Base-by-base conservation (phyloP, 1,140 invertebrate species). In the Druon quercuslanigerum region DNA sequence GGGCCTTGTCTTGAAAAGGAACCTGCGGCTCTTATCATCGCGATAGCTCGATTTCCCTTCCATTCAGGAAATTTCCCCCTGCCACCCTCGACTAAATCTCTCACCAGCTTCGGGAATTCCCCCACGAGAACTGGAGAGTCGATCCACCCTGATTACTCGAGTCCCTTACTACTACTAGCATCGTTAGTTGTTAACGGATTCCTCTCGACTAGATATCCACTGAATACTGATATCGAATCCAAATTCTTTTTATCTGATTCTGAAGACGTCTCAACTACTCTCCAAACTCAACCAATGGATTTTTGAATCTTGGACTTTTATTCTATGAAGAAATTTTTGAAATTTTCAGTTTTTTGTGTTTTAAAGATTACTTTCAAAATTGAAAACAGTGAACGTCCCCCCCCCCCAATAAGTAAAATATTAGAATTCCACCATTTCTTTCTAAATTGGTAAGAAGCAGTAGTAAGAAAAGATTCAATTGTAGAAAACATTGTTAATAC, bases 1-100 rank as follows among this genome's bases (percentile, higher is more conserved):
- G 79, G 79, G 81, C 83, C 88, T 91, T 90, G 89, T 91, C 86
- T 86, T 84, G 83, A 79, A 85, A 87, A 87, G 80, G 85, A 87
- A 86, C 79, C 80, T 83, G 72, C 57, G 33, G 71, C 83, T 84
- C 84, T 83, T 84, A 84, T 82, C 80, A 71, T 60, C 73, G 50
- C 76, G 74, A 80, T 82, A 73, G 82, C 80, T 84, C 57, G 77
- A 77, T 80, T 33, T 84, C 75, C 77, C 72, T 76, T 73, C 51
- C 51, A 66, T 66, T 66, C 60, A 66, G 33, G 20, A 66, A 40
- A 20, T 33, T 12, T 66, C 25, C 40, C 40, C 40, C 60, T 66
- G 33, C 16, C 57, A 7, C 25, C 20, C 20, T 33, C n/a, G 12
- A 40, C 25, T 66, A 33, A 66, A 66, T 66, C 25, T 40, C 60